Conservation (phyloP, 2,797 vertebrate species). For the Notoglanidium macrostoma region DNA sequence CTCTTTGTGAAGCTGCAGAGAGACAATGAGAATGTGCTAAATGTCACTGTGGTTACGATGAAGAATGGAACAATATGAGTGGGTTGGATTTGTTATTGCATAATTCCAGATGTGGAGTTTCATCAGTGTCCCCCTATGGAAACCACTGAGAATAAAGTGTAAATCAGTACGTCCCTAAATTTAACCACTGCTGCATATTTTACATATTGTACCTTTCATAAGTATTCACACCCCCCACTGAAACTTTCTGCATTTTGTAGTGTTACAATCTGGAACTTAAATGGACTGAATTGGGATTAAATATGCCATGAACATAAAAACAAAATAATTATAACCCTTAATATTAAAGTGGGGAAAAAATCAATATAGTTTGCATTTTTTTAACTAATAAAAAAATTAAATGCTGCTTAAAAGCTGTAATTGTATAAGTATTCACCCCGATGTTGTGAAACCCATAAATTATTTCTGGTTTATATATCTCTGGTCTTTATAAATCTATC, state of each 20-base stretch:
- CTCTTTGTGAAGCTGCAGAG: background rate
- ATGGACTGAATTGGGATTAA: background rate
- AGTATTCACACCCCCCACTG: background rate
- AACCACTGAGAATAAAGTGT: background rate
- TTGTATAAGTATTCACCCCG: no score
- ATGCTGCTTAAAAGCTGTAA: no score
- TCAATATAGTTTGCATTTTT: background rate
- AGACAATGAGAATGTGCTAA: background rate
- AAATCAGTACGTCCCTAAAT: background rate
- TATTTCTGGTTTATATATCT: background rate
- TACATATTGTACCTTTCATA: background rate
- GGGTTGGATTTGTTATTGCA: background rate
- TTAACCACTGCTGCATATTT: background rate
- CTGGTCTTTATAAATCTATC: no score
- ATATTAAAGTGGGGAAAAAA: background rate
- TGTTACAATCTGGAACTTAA: background rate
- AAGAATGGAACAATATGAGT: background rate
- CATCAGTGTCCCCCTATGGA: background rate
- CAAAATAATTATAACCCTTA: background rate
- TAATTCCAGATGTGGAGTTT: background rate
- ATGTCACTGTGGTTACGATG: background rate
- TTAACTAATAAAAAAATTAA: background rate
- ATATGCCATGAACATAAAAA: background rate
- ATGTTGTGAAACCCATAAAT: background rate
- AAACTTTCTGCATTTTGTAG: no score